phyloP scores from a whole-genome alignment of 2,797 vertebrate species.

The Anas flavirostris region DNA sequence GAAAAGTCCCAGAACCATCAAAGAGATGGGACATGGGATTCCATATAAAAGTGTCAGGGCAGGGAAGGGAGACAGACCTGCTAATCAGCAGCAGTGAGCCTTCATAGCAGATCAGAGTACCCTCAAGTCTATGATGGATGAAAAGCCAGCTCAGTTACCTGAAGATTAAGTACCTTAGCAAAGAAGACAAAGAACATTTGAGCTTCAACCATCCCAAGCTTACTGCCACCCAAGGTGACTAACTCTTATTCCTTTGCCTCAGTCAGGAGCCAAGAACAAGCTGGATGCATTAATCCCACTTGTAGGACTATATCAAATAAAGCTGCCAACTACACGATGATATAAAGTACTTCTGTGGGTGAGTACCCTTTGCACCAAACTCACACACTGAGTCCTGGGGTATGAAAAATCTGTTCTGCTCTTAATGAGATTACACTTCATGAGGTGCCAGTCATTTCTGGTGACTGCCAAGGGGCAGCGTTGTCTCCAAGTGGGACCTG shows the following conservation, averaged over 20 bases:
- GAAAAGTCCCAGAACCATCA: background rate
- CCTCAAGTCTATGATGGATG: background rate
- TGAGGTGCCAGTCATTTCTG: background rate
- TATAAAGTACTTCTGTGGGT: background rate
- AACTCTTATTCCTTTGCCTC: background rate
- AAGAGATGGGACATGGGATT: background rate
- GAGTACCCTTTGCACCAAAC: background rate
- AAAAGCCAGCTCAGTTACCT: constrained; percentile 1
- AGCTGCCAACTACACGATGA: background rate
- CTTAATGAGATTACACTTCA: constrained; percentile 1
- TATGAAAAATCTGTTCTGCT: constrained; percentile 41
- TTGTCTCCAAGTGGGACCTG: background rate
- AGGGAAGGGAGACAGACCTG: background rate
- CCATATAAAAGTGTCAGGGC: background rate
- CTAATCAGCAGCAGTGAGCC: background rate
- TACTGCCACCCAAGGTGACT: background rate
- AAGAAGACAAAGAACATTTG: background rate
- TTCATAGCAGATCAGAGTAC: background rate
- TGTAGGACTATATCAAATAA: background rate
- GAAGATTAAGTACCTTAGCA: background rate
- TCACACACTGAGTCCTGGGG: background rate
- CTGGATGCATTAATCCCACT: background rate
- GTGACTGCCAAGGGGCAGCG: background rate
- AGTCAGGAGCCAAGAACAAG: background rate
- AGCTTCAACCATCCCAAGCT: background rate